Base-by-base conservation (phyloP, 1,140 invertebrate genomes). In the Megalopta genalis region DNA sequence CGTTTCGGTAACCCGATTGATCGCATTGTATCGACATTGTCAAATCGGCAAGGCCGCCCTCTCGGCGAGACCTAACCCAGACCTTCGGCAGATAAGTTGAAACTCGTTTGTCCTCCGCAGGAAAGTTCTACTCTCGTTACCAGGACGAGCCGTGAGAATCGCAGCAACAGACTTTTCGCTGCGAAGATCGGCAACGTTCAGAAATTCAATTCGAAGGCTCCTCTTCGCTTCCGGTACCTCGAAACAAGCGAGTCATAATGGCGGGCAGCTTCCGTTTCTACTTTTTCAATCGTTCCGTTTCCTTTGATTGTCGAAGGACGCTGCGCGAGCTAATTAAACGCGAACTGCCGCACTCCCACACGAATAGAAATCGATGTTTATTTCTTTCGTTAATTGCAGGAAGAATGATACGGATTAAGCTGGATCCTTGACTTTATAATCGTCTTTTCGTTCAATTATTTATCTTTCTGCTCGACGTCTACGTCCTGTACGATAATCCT, bases 81-180 rank as follows among this genome's bases (percentile, higher is more conserved):
- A 81, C 75, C 78, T 86, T 87, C 72, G 76, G 6, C 49, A 77
- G 76, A 82, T 86, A 86, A 82, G 23, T 71, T 42, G 59, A 67
- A 66, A 72, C 69, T 64, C 69, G 69, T 78, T 77, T 54, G 59
- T 4, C 37, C n/a, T 27, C 59, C n/a, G 6, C 46, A 52, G 5
- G 18, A 54, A 65, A 18, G 37, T 18, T 42, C 32, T 27, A 52
- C n/a, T 21, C 49, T 14, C 12, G 12, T 16, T 12, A 27, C 18
- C 46, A 5, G 21, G 18, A 32, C 25, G 46, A 49, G 10, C 14
- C 39, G 66, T 54, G 66, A 25, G 42, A 68, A 68, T 27, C n/a
- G 49, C 46, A 18, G 10, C 21, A 39, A 42, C 21, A 21, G 21
- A 12, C 37, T 14, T 42, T 42, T 39, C 7, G 6, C 32, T 10